Evolutionary conservation across 2,888 invertebrate genomes (phyloP), one percentile per base, ranked within the genome.

Genomic region (Hyalella azteca): DNA sequence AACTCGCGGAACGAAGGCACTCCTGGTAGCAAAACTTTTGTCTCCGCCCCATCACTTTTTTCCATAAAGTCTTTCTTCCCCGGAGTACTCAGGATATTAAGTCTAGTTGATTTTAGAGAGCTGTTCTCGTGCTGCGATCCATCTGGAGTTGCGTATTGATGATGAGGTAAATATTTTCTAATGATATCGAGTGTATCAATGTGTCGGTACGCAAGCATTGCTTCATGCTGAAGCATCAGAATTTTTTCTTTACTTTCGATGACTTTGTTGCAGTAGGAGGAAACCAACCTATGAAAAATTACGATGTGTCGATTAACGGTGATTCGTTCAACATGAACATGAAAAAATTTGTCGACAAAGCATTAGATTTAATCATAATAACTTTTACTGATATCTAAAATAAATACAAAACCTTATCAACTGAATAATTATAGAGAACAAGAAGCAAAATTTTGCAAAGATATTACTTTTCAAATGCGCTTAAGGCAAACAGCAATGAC

Each of bases 191-290:
- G 32, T n/a, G 66, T 66, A 19, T 66, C n/a, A 13, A n/a, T 29
- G 19, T 29, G 32, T 36, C 66, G 32, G n/a, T 66, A 66, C 7
- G 66, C 22, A 32, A 66, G 19, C 66, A 66, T 66, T n/a, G 13
- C 32, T 32, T 36, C 15, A 7, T 36, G 32, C 19, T 32, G 36
- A 4, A 15, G 36, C 39, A 36, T 66, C 36, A 66, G 15, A 19
- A 66, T 66, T 3, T 36, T 7, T 32, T 36, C 66, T 32, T 36
- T 32, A 36, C 66, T 19, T 32, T 39, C 66, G 2, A 66, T 29
- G 19, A 66, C 36, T 66, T 66, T 66, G 36, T 66, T 66, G 36
- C 66, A 66, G 36, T 66, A 66, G 3, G 66, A 22, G 32, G 66
- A 66, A 3, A 66, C 66, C 66, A 66, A 29, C 36, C 66, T 66